Evolutionary conservation across 2,113 vertebrate genomes (phyloP).

Genomic region (Jaculus jaculus): DNA sequence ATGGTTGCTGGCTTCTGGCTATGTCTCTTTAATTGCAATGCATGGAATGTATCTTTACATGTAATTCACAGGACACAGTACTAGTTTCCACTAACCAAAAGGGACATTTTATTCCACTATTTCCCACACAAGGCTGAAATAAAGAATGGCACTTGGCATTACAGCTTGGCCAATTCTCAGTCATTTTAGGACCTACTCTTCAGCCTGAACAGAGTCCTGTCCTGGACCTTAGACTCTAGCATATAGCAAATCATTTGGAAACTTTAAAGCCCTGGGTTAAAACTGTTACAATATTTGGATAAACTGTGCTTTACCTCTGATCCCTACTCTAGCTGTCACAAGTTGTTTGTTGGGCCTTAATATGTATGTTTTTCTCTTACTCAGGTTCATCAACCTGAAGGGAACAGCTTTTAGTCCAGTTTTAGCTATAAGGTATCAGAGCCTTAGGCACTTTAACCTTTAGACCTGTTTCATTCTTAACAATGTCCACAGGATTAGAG

Average conservation of each 20-base stretch:
- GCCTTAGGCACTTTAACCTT: constrained; percentile 32
- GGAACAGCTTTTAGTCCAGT: background rate
- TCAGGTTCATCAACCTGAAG: constrained; percentile 25
- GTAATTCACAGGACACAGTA: background rate
- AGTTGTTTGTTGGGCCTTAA: background rate
- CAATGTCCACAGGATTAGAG: background rate
- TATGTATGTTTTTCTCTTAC: background rate
- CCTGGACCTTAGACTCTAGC: background rate
- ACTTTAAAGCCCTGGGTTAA: constrained; percentile 14
- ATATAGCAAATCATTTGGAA: constrained; percentile 17
- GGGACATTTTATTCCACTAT: background rate
- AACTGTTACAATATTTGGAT: background rate
- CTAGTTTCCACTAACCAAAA: background rate
- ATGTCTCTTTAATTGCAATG: constrained; percentile 8
- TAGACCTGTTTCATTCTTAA: constrained; percentile 1
- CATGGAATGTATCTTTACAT: too few species aligned
- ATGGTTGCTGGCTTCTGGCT: background rate
- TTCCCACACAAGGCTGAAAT: constrained; percentile 1
- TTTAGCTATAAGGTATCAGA: background rate
- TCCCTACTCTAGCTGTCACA: background rate
- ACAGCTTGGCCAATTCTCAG: background rate
- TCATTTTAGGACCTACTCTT: constrained; percentile 25
- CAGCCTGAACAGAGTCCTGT: background rate
- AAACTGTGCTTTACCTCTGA: constrained; percentile 29
- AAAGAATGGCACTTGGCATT: background rate